These are phyloP conservation scores for Diplazon laetatorius DNA, from an alignment of 2,888 invertebrate species.

Conservation along the genomic window DNA sequence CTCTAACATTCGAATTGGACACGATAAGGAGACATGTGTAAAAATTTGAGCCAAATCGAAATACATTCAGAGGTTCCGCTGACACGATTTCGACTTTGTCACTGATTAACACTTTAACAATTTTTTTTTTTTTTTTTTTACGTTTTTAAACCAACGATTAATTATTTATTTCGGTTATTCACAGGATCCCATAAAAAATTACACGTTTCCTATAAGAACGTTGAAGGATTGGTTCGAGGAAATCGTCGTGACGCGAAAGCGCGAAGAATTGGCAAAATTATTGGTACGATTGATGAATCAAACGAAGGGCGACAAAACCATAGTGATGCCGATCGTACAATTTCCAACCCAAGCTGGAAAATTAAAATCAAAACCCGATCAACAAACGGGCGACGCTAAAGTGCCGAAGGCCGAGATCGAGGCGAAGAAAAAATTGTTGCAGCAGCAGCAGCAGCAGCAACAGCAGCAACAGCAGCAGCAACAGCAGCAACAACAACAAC, in stretches of 20 bases:
- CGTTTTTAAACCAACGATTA: too few relatives aligned
- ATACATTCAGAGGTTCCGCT: too few relatives aligned
- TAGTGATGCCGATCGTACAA: slow-evolving; percentile 87
- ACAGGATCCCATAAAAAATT: slow-evolving; percentile 92
- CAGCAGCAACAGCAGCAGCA: too few relatives aligned
- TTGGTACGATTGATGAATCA: slow-evolving; percentile 90
- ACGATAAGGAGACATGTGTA: too few relatives aligned
- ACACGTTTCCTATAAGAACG: slow-evolving; percentile 91
- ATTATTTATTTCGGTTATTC: too few relatives aligned
- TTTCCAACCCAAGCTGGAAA: slow-evolving; percentile 91
- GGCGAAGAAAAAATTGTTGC: slow-evolving; percentile 65
- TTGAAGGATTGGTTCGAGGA: slow-evolving; percentile 94
- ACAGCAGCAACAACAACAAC: too few relatives aligned
- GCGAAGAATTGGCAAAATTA: slow-evolving; percentile 92
- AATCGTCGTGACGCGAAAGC: slow-evolving; percentile 91
- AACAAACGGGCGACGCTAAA: slow-evolving; percentile 67
- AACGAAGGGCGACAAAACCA: slow-evolving; percentile 86
- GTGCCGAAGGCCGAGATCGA: slow-evolving; percentile 66
- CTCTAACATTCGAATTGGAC: too few relatives aligned
- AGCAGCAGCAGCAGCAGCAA: too few relatives aligned
- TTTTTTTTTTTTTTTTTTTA: background rate
- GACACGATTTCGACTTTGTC: too few relatives aligned
- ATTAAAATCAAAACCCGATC: slow-evolving; percentile 75
- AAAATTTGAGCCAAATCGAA: too few relatives aligned
- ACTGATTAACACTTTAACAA: too few relatives aligned